A percentile compares a stretch with the other conserved stretches of the same genome.
phyloP scores from a whole-genome alignment of 2,113 vertebrate species.

The Chamaea fasciata region DNA sequence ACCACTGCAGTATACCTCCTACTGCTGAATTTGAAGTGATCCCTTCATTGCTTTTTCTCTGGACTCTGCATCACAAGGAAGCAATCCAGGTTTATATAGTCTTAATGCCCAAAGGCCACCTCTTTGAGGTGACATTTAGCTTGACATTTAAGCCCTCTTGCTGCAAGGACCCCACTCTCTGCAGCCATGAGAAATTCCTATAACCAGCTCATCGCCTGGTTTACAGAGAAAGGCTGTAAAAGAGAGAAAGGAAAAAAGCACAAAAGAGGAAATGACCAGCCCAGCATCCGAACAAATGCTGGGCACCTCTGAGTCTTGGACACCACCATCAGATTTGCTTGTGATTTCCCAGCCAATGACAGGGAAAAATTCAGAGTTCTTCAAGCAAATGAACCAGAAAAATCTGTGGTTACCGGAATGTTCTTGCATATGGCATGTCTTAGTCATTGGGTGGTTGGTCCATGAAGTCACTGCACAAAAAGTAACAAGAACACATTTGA shows the following conservation, averaged over 20 bases:
- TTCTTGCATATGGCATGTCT: background rate
- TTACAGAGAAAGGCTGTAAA: background rate
- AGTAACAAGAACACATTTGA: background rate
- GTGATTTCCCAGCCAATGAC: background rate
- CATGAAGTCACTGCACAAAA: background rate
- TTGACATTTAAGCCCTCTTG: background rate
- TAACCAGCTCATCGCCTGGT: background rate
- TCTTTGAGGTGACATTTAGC: no score
- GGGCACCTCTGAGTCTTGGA: background rate
- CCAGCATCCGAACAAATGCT: accelerated
- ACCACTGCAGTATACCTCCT: background rate
- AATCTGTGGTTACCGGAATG: background rate
- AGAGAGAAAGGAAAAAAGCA: background rate
- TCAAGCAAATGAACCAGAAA: background rate
- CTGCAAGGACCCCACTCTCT: background rate
- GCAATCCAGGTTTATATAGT: background rate
- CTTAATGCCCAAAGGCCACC: background rate
- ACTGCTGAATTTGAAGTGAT: background rate
- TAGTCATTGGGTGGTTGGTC: background rate
- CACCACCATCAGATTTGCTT: background rate
- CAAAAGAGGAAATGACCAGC: background rate
- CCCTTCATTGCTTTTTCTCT: background rate
- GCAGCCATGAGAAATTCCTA: background rate
- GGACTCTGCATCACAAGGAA: background rate
- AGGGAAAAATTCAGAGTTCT: background rate